phyloP scores from a whole-genome alignment of 2,797 vertebrate genomes.

The Moxostoma hubbsi region DNA sequence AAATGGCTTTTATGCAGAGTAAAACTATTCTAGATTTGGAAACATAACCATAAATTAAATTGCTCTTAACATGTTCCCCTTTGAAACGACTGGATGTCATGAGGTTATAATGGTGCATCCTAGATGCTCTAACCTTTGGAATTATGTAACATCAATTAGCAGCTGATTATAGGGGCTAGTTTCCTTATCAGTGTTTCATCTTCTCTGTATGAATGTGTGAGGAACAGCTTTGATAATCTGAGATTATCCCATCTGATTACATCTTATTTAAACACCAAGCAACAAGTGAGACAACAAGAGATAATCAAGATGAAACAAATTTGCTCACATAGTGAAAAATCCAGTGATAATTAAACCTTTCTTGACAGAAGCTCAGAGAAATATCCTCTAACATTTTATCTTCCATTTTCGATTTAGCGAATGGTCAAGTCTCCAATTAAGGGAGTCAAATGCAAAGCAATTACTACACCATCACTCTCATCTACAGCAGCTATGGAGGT shows the following conservation, averaged over 20 bases:
- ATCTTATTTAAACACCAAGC: constrained; percentile 69
- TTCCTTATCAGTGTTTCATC: neutral
- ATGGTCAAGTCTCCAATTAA: constrained; percentile 64
- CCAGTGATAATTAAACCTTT: constrained; percentile 53
- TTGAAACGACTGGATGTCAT: no score
- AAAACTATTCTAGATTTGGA: no score
- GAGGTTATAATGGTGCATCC: no score
- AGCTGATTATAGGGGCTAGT: no score
- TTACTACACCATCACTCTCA: constrained; percentile 40
- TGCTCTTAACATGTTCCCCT: no score
- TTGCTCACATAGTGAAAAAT: constrained; percentile 57
- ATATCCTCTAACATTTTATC: constrained; percentile 7
- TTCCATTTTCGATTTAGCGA: constrained; percentile 13
- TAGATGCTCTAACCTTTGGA: no score
- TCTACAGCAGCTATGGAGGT: constrained; percentile 35
- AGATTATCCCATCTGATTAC: constrained; percentile 59
- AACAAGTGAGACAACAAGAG: constrained; percentile 65
- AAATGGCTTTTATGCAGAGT: no score
- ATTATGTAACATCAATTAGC: no score
- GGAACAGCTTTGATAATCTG: constrained; percentile 70
- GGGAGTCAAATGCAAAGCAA: constrained; percentile 53
- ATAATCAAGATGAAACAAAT: constrained; percentile 75
- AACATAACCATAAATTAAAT: no score
- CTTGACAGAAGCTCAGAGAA: constrained; percentile 59
- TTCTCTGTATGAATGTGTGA: constrained; percentile 63